Percentiles rank a stretch among this genome's conserved stretches.
Evolutionary conservation across 2,888 invertebrate species (phyloP).

Genomic region (Eristalis pertinax): DNA sequence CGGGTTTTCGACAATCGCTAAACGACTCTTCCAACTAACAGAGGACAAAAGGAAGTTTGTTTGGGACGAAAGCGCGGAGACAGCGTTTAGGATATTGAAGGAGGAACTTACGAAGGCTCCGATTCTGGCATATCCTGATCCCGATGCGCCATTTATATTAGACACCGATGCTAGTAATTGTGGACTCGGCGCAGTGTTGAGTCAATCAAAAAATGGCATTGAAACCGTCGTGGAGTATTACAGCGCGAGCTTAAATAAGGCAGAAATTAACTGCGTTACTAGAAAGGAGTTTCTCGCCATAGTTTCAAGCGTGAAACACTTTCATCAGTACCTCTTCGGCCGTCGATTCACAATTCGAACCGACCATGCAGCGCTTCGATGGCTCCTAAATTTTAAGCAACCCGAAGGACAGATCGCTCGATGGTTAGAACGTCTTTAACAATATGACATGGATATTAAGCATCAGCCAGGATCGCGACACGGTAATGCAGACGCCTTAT

Average conservation of each 20-base stretch:
- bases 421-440: slow-evolving; percentile 74
- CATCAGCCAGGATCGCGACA: slow-evolving; percentile 19
- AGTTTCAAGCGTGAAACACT: slow-evolving; percentile 74
- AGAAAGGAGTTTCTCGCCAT: slow-evolving; percentile 72
- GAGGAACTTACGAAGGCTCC: slow-evolving; percentile 9
- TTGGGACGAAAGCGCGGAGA: background rate
- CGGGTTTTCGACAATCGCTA: slow-evolving; percentile 19
- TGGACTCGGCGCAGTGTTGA: slow-evolving; percentile 8
- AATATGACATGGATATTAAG: slow-evolving; percentile 16
- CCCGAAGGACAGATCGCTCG: slow-evolving; percentile 75
- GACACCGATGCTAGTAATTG: background rate
- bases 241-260: background rate
- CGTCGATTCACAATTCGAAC: slow-evolving; percentile 74
- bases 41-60: slow-evolving; percentile 2
- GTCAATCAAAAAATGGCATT: slow-evolving; percentile 1
- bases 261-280: slow-evolving; percentile 5
- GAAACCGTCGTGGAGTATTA: slow-evolving; percentile 7
- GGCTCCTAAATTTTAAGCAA: slow-evolving; percentile 76
- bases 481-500: too few relatives aligned
- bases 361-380: slow-evolving; percentile 76
- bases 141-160: background rate
- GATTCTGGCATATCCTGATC: slow-evolving; percentile 1
- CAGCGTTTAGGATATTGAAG: background rate
- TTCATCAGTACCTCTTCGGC: slow-evolving; percentile 75
- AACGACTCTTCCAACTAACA: slow-evolving; percentile 10